These are phyloP conservation scores for Mylabris sibirica DNA, from an alignment of 2,888 invertebrate species.

Conservation along the genomic window DNA sequence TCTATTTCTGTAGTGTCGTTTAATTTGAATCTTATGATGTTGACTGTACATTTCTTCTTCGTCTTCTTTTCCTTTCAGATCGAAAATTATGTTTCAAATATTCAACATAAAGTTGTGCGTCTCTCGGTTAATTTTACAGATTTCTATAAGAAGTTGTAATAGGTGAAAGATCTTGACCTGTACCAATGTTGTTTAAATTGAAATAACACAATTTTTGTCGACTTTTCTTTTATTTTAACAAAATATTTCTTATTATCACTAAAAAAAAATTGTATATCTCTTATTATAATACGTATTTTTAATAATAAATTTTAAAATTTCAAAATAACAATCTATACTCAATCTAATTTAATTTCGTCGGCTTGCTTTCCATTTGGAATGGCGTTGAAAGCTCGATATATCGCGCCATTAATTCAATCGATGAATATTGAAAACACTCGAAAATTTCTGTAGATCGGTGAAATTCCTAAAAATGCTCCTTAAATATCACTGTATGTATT, in stretches of 20 bases:
- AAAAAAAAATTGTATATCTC: not conserved
- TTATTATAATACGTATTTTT: not conserved
- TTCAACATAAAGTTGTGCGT: not conserved
- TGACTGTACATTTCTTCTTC: conserved; percentile 30
- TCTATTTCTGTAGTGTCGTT: not conserved
- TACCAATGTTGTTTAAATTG: not conserved
- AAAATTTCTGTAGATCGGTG: no score
- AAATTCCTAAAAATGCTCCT: no score
- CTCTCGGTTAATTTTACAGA: conserved; percentile 9
- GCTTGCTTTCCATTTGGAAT: no score
- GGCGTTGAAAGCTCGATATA: no score
- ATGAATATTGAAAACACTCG: no score
- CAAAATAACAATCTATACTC: not conserved
- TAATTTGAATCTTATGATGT: conserved; percentile 23
- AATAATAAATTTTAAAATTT: not conserved
- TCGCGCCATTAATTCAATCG: no score
- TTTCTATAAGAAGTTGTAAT: not conserved
- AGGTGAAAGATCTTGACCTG: not conserved
- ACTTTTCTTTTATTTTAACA: not conserved
- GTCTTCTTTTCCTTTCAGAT: not conserved
- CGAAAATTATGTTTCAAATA: not conserved
- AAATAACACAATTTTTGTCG: not conserved
- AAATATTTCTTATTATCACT: not conserved
- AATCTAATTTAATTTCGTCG: no score
- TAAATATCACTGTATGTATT: no score